Percentiles rank a stretch among this genome's conserved stretches.
Conservation (phyloP, 2,113 vertebrate genomes). For the Oncorhynchus gorbuscha region DNA sequence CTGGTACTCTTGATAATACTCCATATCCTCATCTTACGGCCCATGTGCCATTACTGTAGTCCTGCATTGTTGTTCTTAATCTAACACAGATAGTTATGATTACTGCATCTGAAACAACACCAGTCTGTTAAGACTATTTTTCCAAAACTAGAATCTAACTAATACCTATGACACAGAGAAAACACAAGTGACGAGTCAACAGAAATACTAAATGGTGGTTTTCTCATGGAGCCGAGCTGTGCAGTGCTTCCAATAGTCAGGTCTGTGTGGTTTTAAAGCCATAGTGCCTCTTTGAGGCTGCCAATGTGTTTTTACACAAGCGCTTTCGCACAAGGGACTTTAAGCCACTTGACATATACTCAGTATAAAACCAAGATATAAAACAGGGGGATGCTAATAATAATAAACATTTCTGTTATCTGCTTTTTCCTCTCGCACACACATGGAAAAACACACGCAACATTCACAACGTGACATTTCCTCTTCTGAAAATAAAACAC, state of each 20-base stretch:
- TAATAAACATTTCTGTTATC: slow-evolving; percentile 54
- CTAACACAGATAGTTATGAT: slow-evolving; percentile 33
- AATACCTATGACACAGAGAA: slow-evolving; percentile 58
- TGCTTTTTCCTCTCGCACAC: slow-evolving; percentile 77
- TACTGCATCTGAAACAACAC: slow-evolving; percentile 20
- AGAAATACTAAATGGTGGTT: slow-evolving; percentile 60
- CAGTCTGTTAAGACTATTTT: slow-evolving; percentile 49
- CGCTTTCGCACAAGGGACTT: slow-evolving; percentile 79
- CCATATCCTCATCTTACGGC: slow-evolving; percentile 32
- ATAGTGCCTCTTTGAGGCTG: slow-evolving; percentile 94
- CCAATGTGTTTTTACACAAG: slow-evolving; percentile 80
- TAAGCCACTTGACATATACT: slow-evolving; percentile 96
- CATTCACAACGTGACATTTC: slow-evolving; percentile 96
- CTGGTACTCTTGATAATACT: slow-evolving; percentile 39
- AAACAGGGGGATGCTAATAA: slow-evolving; percentile 39
- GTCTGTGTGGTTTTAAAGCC: slow-evolving; percentile 94
- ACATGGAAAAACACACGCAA: slow-evolving; percentile 84
- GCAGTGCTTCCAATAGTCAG: slow-evolving; percentile 81
- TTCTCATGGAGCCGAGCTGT: slow-evolving; percentile 34
- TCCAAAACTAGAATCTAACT: slow-evolving; percentile 41
- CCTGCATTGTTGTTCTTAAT: slow-evolving; percentile 34
- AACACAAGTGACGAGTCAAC: slow-evolving; percentile 62
- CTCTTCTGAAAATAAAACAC: slow-evolving; percentile 80
- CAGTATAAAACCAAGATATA: slow-evolving; percentile 75
- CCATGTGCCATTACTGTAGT: slow-evolving; percentile 30